Percentiles rank a stretch among this genome's conserved stretches.
Conservation (phyloP, 2,797 vertebrate genomes). For the Acropternis orthonyx region DNA sequence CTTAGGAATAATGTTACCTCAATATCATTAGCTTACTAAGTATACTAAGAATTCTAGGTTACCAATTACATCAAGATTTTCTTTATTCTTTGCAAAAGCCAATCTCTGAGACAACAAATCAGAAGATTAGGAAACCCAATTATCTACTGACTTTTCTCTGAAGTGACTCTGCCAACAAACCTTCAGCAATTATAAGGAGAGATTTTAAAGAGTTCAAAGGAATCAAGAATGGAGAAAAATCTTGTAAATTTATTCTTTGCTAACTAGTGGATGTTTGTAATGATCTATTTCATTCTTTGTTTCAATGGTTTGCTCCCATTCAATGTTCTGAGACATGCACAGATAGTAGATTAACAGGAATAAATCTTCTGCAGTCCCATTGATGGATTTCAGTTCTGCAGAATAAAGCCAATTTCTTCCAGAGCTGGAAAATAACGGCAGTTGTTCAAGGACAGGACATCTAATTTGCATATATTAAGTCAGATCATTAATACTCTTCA, state of each 20-base stretch:
- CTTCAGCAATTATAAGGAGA: not conserved
- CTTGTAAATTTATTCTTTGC: conserved; percentile 3
- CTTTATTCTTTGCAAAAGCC: not conserved
- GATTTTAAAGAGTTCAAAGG: conserved; percentile 15
- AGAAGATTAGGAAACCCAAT: not conserved
- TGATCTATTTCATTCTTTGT: not conserved
- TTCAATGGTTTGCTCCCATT: not conserved
- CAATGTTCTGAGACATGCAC: not conserved
- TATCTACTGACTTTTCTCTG: not conserved
- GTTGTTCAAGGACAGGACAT: not conserved
- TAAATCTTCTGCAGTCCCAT: not conserved
- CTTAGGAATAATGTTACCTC: not conserved
- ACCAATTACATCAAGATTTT: not conserved
- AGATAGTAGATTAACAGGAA: not conserved
- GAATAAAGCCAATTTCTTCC: not conserved
- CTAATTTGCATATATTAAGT: not conserved
- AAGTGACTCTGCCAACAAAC: not conserved
- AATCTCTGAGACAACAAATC: not conserved
- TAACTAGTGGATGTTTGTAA: not conserved
- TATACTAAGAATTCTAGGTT: not conserved
- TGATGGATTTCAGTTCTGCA: not conserved
- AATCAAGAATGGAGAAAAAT: conserved; percentile 1
- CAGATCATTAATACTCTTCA: not conserved
- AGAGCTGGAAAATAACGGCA: not conserved
- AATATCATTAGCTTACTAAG: not conserved